phyloP scores from a whole-genome alignment of 2,797 vertebrate species.

The Pangasius djambal region DNA sequence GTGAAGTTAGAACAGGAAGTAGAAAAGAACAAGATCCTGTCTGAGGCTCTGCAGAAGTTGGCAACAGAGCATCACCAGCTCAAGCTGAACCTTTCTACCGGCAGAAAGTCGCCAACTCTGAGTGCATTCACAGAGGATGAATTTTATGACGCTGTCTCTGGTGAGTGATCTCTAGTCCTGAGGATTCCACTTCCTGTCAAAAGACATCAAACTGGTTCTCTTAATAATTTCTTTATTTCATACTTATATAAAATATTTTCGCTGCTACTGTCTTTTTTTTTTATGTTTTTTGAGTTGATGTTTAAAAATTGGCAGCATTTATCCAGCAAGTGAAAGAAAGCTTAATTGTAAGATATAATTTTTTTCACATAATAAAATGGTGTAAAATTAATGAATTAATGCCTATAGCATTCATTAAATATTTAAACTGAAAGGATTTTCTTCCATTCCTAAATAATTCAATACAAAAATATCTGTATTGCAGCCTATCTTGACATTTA shows the following conservation, averaged over 20 bases:
- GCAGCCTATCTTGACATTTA: background rate
- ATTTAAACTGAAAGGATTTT: background rate
- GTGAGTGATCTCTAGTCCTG: slow-evolving; percentile 70
- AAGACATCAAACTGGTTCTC: background rate
- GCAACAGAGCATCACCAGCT: slow-evolving; percentile 93
- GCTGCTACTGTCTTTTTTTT: background rate
- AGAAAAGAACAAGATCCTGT: slow-evolving; percentile 95
- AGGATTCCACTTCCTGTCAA: slow-evolving; percentile 24
- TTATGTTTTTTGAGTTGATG: background rate
- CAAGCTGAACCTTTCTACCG: slow-evolving; percentile 88
- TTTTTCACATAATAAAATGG: background rate
- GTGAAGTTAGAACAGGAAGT: slow-evolving; percentile 93
- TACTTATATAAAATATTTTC: background rate
- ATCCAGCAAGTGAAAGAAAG: background rate
- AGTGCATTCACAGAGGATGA: slow-evolving; percentile 89
- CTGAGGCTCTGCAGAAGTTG: slow-evolving; percentile 90
- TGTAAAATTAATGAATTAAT: background rate
- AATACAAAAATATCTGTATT: background rate
- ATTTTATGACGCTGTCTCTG: slow-evolving; percentile 93
- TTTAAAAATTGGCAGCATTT: background rate
- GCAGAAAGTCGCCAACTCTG: slow-evolving; percentile 74
- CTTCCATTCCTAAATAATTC: background rate
- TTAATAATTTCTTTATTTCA: background rate
- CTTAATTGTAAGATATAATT: background rate
- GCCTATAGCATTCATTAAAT: background rate